Evolutionary conservation across 2,888 invertebrate genomes (phyloP).

Genomic region (Parelbella ahira): DNA sequence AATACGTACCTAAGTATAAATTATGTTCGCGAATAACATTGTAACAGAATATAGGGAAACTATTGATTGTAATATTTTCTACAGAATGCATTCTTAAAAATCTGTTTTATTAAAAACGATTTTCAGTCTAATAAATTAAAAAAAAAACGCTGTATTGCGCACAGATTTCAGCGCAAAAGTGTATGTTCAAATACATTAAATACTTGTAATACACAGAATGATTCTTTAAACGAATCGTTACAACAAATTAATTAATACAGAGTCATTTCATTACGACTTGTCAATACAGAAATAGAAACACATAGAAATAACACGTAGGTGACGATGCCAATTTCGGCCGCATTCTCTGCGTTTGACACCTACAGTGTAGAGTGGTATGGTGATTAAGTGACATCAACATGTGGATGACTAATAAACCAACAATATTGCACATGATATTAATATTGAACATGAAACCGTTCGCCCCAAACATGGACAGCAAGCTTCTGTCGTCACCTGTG

Average conservation of each 20-base stretch:
- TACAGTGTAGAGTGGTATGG: conserved; percentile 2
- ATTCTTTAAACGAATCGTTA: not conserved
- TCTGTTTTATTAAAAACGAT: too few species aligned
- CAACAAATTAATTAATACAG: conserved; percentile 5
- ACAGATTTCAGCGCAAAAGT: too few species aligned
- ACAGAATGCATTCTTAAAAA: too few species aligned
- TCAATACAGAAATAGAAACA: conserved; percentile 3
- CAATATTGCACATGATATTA: conserved; percentile 4
- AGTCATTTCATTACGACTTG: conserved; percentile 1
- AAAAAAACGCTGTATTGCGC: too few species aligned
- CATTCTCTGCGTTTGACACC: conserved; percentile 9
- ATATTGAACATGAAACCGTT: conserved; percentile 2
- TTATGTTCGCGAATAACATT: too few species aligned
- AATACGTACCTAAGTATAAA: too few species aligned
- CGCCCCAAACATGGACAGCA: conserved; percentile 12
- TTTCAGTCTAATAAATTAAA: too few species aligned
- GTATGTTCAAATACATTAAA: too few species aligned
- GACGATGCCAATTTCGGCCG: conserved; percentile 12
- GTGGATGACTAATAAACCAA: conserved; percentile 17
- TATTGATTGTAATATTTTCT: too few species aligned
- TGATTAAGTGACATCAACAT: conserved; percentile 11
- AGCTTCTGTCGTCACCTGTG: not conserved
- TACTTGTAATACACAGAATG: not conserved
- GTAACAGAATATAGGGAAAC: too few species aligned
- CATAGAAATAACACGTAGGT: not conserved